Evolutionary conservation across 2,113 vertebrate species (phyloP), one percentile per base, ranked within the genome.

Genomic region (Nesogale talazaci): DNA sequence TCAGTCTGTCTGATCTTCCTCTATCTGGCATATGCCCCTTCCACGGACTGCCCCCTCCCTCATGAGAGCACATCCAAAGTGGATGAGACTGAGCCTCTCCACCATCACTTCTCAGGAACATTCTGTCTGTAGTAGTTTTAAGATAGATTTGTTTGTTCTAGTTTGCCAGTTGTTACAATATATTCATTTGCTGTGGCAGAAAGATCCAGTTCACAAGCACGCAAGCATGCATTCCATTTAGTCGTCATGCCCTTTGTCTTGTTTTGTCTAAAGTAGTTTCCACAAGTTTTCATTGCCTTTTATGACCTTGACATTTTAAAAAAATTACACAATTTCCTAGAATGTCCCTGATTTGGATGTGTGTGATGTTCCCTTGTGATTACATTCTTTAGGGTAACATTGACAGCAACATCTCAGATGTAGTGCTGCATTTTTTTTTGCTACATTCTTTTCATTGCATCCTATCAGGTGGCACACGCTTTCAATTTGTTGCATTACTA

Each of bases 291-390:
- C 63, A 69, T 92, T 92, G 36, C 36, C 31, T 92, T 75, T 82
- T 1, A 34, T 88, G 76, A 82, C 69, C 31, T 88, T 96, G 56
- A 77, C 29, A 78, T 40, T 40, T 19, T 34, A 56, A 72, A 40
- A 86, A 94, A 88, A 88, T 78, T 85, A 70, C 9, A 61, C n/a
- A 15, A 59, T 94, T 84, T 86, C 63, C 15, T 74, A 42, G 27
- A 34, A 10, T 89, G 3, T 81, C 12, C 29, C 74, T 92, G 83
- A 0, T 65, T 82, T 91, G 59, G 65, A 29, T 84, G 89, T 76
- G 27, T 76, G 34, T 81, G 67, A 42, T 87, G 31, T 93, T 93
- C 78, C 72, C 75, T 52, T 93, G 6, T 88, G 40, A 61, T 89
- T 84, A 52, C 57, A 4, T 94, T 94, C 22, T 12, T 52, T 52